Evolutionary conservation across 1,140 invertebrate genomes (phyloP).

Genomic region (Drosophila arawakana): DNA sequence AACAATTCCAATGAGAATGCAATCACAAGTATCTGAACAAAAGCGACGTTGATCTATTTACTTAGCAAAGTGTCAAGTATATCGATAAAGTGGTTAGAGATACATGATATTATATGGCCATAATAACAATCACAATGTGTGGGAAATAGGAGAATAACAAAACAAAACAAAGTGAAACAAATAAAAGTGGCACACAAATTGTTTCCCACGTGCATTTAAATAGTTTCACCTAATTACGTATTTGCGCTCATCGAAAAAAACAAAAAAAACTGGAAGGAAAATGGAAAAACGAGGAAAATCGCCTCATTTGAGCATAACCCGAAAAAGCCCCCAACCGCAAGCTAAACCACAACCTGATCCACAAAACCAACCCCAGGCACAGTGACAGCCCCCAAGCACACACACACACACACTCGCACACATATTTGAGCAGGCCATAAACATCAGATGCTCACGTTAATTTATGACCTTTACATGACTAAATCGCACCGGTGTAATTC

Average conservation of each 20-base stretch:
- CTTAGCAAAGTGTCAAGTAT: constrained; percentile 1
- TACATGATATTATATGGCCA: constrained; percentile 24
- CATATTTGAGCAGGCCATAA: constrained; percentile 38
- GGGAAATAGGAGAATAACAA: constrained; percentile 33
- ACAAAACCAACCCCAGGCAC: neutral
- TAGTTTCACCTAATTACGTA: constrained; percentile 51
- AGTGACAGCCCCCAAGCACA: neutral
- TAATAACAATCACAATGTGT: constrained; percentile 30
- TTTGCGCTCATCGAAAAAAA: constrained; percentile 22
- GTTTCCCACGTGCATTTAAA: constrained; percentile 52
- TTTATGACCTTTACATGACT: constrained; percentile 59
- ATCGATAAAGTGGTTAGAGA: constrained; percentile 18
- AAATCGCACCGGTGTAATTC: constrained; percentile 33
- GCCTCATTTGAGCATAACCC: neutral
- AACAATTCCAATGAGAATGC: neutral
- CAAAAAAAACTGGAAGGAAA: constrained; percentile 3
- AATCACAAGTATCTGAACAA: neutral
- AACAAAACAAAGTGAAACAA: constrained; percentile 15
- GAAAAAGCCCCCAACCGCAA: neutral
- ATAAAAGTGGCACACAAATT: constrained; percentile 45
- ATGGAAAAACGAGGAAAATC: neutral
- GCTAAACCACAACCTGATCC: constrained; percentile 2
- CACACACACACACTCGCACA: neutral
- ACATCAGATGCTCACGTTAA: constrained; percentile 42
- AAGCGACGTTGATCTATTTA: constrained; percentile 13